These are phyloP conservation scores for Callyntrura guangdongensis DNA, from an alignment of 2,888 invertebrate species.

Conservation along the genomic window DNA sequence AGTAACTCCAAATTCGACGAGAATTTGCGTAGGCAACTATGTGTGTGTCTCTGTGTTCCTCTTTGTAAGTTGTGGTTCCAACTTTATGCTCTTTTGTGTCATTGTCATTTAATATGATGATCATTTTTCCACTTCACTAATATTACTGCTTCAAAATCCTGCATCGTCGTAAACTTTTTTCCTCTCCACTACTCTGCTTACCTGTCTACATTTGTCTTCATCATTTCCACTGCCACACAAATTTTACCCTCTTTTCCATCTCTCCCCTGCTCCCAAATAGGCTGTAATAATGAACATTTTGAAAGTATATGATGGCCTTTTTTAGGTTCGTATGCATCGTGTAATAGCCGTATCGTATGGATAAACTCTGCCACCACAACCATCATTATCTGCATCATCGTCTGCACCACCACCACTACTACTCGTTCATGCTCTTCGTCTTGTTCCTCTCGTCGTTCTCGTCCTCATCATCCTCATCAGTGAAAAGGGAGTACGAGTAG, in stretches of 20 bases:
- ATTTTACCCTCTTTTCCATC: no score
- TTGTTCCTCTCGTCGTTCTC: slow-evolving; percentile 25
- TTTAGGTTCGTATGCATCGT: slow-evolving; percentile 36
- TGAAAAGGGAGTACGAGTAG: slow-evolving; percentile 44
- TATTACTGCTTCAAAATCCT: slow-evolving; percentile 12
- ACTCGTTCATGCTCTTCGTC: slow-evolving; percentile 26
- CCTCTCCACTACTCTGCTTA: not conserved
- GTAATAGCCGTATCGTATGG: slow-evolving; percentile 46
- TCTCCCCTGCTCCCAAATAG: not conserved
- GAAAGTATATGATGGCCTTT: slow-evolving; percentile 36
- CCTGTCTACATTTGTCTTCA: slow-evolving; percentile 29
- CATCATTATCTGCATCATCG: not conserved
- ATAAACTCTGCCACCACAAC: slow-evolving; percentile 25
- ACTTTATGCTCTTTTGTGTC: not conserved
- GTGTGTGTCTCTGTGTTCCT: not conserved
- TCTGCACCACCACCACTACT: not conserved
- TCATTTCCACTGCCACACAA: not conserved
- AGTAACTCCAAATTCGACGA: not conserved
- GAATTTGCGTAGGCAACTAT: no score
- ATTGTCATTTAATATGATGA: not conserved
- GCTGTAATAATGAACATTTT: slow-evolving; percentile 20
- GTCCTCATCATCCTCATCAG: slow-evolving; percentile 31
- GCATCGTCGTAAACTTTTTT: not conserved
- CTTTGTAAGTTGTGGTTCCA: not conserved
- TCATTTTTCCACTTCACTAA: slow-evolving; percentile 4